Base-by-base conservation (phyloP, 2,797 vertebrate species). In the Hydrolagus colliei region DNA sequence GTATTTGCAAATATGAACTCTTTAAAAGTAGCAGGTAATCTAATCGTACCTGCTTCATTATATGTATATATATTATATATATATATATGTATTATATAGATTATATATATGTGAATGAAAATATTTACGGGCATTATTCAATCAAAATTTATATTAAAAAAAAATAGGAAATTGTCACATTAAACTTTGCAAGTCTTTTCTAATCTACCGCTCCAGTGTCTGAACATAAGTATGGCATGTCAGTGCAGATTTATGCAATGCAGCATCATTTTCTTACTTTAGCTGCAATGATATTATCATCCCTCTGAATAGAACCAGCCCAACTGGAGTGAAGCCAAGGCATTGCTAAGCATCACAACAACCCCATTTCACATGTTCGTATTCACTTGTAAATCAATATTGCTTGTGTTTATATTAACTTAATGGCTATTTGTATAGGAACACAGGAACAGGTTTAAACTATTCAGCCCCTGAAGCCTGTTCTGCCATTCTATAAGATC, bases 201-300 rank as follows among this genome's bases (percentile, higher is more conserved):
- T 68, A 18, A 27, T 35, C 62, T 80, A 32, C 62, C 62, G 14
- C 65, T 82, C 32, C 79, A 35, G 68, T 71, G 27, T 18, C 68
- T 71, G 27, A 68, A 84, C n/a, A 68, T 71, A 35, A 16, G 4
- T 9, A 71, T 71, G 32, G 79, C 41, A 84, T 84, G 79, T 10
- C 16, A 68, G 67, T 67, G 68, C 65, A 84, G 79, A 71, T 84
- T 68, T 68, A 68, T 71, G 65, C 9, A 71, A 84, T n/a, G 79
- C 67, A 84, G 32, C 79, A 84, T 82, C 63, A 82, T 84, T 84
- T 84, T 84, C 65, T 71, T 84, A 84, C 27, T 84, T 41, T 84
- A 84, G 65, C 65, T 84, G 41, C 65, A 84, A 71, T 84, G 79
- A 84, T 84, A 65, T 84, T 68, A 84, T 35, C 32, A 52, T 20